These are phyloP conservation scores for Sphinx pinastri DNA, from an alignment of 2,888 invertebrate genomes.

Conservation along the genomic window DNA sequence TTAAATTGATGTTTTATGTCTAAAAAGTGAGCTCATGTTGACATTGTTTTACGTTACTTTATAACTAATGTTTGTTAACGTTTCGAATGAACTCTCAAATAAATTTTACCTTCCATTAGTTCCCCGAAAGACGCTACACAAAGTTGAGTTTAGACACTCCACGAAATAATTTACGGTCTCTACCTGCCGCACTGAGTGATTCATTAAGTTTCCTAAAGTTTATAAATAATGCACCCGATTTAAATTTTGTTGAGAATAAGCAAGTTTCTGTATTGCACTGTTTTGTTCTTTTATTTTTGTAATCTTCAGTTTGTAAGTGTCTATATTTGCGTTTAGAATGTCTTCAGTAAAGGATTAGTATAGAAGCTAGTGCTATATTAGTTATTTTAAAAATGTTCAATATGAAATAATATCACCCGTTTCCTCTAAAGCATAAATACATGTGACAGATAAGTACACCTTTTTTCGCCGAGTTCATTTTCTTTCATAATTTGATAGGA, in stretches of 20 bases:
- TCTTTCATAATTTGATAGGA: too few species aligned
- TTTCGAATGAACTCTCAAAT: neutral
- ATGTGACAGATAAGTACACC: too few species aligned
- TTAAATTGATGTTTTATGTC: too few species aligned
- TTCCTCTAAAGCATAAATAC: too few species aligned
- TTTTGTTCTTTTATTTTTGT: neutral
- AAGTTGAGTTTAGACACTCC: neutral
- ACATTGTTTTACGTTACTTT: too few species aligned
- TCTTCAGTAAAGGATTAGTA: too few species aligned
- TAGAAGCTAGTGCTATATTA: too few species aligned
- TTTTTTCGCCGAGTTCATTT: too few species aligned
- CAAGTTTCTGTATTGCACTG: neutral
- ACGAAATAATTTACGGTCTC: conserved; percentile 5
- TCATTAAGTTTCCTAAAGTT: conserved; percentile 9
- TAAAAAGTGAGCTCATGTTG: too few species aligned
- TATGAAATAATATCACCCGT: too few species aligned
- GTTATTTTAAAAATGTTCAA: too few species aligned
- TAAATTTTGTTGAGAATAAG: neutral
- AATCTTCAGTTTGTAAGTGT: neutral
- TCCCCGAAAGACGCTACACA: neutral
- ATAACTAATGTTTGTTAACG: neutral
- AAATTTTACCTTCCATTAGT: neutral
- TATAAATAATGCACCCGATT: conserved; percentile 11
- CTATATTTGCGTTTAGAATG: too few species aligned
- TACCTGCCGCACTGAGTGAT: conserved; percentile 2